These are phyloP conservation scores for Reticulitermes speratus DNA, from an alignment of 1,140 invertebrate genomes.

Conservation along the genomic window DNA sequence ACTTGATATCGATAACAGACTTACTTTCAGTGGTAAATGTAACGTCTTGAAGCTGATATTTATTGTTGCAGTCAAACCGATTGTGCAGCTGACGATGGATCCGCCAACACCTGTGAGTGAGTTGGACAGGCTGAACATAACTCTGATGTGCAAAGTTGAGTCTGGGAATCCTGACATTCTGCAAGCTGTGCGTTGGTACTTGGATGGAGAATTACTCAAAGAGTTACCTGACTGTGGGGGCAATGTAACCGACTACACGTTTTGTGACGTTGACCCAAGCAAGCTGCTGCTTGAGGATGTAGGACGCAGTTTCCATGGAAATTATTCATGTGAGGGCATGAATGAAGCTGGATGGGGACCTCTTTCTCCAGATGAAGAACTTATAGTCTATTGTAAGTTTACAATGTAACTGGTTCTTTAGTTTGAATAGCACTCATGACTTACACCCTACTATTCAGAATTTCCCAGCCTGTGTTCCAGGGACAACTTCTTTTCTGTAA, in stretches of 20 bases:
- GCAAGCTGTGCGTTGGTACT: constrained; percentile 66
- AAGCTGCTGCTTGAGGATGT: constrained; percentile 79
- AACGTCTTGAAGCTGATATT: no score
- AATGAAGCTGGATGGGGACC: constrained; percentile 84
- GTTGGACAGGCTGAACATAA: constrained; percentile 75
- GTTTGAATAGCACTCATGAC: not conserved
- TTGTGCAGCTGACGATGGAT: constrained; percentile 73
- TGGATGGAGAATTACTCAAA: constrained; percentile 78
- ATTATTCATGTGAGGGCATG: constrained; percentile 85
- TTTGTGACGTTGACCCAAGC: constrained; percentile 82
- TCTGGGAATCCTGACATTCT: constrained; percentile 60
- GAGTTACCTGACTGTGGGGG: constrained; percentile 79
- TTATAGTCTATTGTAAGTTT: constrained; percentile 75
- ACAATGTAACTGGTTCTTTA: not conserved
- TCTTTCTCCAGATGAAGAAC: constrained; percentile 67
- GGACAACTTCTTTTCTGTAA: no score
- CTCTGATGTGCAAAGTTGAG: constrained; percentile 79
- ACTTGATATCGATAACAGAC: no score
- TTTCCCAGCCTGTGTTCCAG: no score
- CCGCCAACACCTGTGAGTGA: constrained; percentile 74
- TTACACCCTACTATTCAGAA: no score
- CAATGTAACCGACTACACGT: constrained; percentile 52
- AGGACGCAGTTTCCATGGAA: constrained; percentile 82
- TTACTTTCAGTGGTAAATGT: no score
- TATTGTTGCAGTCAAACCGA: constrained; percentile 65